Conservation (phyloP, 2,113 vertebrate genomes). For the Brevimyrus niger region DNA sequence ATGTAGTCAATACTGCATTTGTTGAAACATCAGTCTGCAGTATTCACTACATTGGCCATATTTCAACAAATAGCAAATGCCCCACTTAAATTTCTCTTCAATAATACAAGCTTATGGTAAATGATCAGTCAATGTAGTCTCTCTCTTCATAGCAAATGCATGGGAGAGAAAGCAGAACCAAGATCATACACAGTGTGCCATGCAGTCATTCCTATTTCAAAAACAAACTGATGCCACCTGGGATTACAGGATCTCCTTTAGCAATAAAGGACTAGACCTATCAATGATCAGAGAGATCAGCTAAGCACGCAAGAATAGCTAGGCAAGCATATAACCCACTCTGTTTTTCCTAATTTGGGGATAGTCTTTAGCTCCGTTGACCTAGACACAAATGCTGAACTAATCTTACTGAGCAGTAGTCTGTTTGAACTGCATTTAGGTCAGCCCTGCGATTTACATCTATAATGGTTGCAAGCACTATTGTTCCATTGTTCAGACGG, state of each 20-base stretch:
- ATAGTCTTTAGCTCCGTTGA: not conserved
- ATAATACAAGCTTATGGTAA: not conserved
- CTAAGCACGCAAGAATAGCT: not conserved
- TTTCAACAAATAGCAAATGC: not conserved
- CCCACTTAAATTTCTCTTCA: not conserved
- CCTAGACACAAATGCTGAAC: not conserved
- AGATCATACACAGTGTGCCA: not conserved
- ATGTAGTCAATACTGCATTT: not conserved
- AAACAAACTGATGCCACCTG: not conserved
- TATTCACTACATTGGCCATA: not conserved
- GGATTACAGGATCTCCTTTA: not conserved
- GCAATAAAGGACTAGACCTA: not conserved
- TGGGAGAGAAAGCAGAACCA: not conserved
- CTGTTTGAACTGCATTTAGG: not conserved
- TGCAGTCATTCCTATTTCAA: not conserved
- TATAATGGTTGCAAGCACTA: not conserved
- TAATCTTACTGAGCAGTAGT: not conserved
- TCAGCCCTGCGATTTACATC: not conserved
- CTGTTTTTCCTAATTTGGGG: not conserved
- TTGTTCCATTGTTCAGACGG: conserved; percentile 3
- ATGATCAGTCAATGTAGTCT: not conserved
- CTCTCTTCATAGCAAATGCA: not conserved
- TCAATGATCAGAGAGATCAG: not conserved
- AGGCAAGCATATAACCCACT: not conserved
- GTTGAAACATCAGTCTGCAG: not conserved